Evolutionary conservation across 2,888 invertebrate species (phyloP).

Genomic region (Acanthoscelides obtectus): DNA sequence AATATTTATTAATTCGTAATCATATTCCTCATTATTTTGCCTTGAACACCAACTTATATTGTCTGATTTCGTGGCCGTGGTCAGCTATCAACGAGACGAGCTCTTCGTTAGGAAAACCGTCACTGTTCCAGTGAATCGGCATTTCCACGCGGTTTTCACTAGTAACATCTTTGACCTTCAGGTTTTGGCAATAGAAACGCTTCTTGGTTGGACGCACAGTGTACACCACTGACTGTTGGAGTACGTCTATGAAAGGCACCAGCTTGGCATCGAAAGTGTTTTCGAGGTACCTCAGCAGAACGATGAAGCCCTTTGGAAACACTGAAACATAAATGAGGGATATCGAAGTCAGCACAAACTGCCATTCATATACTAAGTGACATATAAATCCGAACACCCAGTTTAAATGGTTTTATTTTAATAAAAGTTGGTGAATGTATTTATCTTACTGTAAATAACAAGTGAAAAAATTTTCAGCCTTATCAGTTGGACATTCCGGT

Average conservation of each 20-base stretch:
- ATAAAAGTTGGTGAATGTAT: too few relatives aligned
- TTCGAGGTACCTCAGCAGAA: conserved; percentile 13
- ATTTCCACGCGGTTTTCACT: conserved; percentile 17
- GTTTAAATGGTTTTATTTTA: too few relatives aligned
- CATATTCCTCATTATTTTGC: neutral
- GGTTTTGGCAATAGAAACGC: neutral
- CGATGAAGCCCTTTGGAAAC: conserved; percentile 18
- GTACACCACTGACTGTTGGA: conserved; percentile 14
- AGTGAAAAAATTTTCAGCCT: too few relatives aligned
- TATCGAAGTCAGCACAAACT: too few relatives aligned
- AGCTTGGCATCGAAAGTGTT: conserved; percentile 12
- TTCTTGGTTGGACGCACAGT: neutral
- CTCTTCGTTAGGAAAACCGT: conserved; percentile 9
- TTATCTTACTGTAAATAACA: too few relatives aligned
- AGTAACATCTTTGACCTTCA: conserved; percentile 18
- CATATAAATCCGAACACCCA: too few relatives aligned
- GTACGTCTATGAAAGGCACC: conserved; percentile 11
- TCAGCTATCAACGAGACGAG: conserved; percentile 15
- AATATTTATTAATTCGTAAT: neutral
- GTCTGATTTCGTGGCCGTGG: conserved; percentile 21
- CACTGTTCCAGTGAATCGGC: conserved; percentile 24
- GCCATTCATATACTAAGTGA: too few relatives aligned
- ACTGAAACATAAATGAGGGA: conserved; percentile 10
- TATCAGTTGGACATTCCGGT: too few relatives aligned
- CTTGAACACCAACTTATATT: conserved; percentile 19